These are phyloP conservation scores for Zaprionus lineosus DNA, from an alignment of 2,888 invertebrate genomes.

Conservation along the genomic window DNA sequence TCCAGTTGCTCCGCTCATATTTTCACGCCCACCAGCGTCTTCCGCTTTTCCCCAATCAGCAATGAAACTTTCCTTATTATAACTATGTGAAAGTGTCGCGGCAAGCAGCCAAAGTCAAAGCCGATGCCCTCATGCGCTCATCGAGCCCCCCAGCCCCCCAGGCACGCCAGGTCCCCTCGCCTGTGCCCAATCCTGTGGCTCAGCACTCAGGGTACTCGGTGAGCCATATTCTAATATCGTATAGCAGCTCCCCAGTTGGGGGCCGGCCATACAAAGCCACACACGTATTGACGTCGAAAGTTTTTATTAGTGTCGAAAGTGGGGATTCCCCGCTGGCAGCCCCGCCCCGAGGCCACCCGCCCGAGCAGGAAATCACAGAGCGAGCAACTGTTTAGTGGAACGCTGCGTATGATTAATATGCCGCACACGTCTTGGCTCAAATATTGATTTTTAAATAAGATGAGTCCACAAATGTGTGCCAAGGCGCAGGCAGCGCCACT, in stretches of 20 bases:
- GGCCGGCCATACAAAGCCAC: slow-evolving; percentile 40
- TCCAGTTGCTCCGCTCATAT: no score
- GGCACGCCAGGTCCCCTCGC: no score
- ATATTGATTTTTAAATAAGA: slow-evolving; percentile 78
- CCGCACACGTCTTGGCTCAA: slow-evolving; percentile 62
- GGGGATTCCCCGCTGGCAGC: slow-evolving; percentile 18
- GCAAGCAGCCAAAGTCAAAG: neutral
- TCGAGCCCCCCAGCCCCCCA: neutral
- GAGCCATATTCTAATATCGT: slow-evolving; percentile 60
- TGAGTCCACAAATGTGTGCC: slow-evolving; percentile 63
- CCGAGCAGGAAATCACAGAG: slow-evolving; percentile 51
- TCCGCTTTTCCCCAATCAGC: slow-evolving; percentile 25
- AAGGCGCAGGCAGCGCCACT: no score
- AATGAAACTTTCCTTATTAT: slow-evolving; percentile 72
- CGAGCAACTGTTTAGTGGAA: slow-evolving; percentile 41
- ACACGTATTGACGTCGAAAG: slow-evolving; percentile 69
- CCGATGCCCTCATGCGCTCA: no score
- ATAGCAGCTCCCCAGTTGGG: slow-evolving; percentile 15
- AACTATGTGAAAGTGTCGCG: slow-evolving; percentile 67
- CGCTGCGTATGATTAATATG: slow-evolving; percentile 75
- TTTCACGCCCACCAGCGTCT: neutral
- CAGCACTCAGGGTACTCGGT: slow-evolving; percentile 19
- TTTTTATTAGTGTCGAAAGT: slow-evolving; percentile 69
- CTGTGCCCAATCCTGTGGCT: no score
- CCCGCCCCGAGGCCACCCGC: neutral